phyloP scores from a whole-genome alignment of 1,140 invertebrate genomes.

The Paralvinella palmiformis region DNA sequence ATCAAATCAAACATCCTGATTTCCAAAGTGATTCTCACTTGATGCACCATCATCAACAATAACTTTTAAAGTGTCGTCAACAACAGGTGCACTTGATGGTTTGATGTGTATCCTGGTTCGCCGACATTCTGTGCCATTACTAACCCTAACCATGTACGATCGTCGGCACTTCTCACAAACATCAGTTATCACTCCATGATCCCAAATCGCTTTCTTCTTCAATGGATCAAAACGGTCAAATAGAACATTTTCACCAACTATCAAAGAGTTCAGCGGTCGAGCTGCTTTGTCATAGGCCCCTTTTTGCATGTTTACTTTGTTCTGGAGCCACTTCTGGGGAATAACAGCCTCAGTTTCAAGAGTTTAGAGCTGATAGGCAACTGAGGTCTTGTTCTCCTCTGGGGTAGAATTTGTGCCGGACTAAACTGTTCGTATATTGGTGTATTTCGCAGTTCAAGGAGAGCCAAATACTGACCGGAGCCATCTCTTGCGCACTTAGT shows the following conservation, averaged over 20 bases:
- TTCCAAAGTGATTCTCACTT: no score
- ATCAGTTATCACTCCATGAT: background rate
- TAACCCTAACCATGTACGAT: background rate
- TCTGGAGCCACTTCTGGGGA: background rate
- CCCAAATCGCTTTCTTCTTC: background rate
- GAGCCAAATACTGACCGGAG: constrained; percentile 12
- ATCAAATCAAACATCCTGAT: no score
- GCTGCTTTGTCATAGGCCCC: background rate
- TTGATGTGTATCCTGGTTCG: background rate
- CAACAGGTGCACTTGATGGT: background rate
- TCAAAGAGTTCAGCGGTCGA: background rate
- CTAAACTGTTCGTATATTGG: background rate
- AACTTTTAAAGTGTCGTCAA: no score
- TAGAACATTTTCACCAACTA: background rate
- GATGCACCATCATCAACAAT: no score
- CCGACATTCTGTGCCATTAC: background rate
- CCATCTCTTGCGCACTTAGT: background rate
- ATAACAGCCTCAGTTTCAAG: background rate
- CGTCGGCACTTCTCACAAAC: background rate
- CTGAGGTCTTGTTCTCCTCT: background rate
- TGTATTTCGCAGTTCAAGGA: constrained; percentile 20
- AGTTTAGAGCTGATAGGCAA: background rate
- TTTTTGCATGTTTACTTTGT: background rate
- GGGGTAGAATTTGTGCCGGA: background rate
- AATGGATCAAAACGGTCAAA: no score